Evolutionary conservation across 2,113 vertebrate genomes (phyloP).

Genomic region (Pollachius pollachius): DNA sequence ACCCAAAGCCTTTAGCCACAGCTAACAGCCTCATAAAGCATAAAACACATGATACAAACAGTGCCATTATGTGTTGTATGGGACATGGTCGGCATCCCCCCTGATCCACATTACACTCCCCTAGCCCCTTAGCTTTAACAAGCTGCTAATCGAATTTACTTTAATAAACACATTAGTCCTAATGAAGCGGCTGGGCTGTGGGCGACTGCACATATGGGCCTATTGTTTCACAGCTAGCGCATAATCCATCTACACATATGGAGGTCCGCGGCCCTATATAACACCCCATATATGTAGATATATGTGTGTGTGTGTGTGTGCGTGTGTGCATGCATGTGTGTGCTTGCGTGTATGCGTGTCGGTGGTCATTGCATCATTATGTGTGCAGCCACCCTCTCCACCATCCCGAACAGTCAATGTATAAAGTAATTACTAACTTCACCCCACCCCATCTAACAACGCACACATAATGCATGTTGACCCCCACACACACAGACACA

Average conservation of each 20-base stretch:
- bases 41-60: neutral
- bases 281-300: neutral
- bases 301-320: neutral
- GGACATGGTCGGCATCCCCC: neutral
- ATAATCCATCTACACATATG: slow-evolving; percentile 10
- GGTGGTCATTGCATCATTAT: neutral
- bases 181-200: neutral
- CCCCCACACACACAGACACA: slow-evolving; percentile 16
- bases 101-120: neutral
- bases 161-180: neutral
- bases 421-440: neutral
- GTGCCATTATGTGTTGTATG: neutral
- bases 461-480: neutral
- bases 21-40: too few relatives aligned
- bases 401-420: neutral
- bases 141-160: neutral
- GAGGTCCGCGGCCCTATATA: neutral
- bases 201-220: neutral
- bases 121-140: too few relatives aligned
- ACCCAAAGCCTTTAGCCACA: too few relatives aligned
- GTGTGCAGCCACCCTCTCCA: neutral
- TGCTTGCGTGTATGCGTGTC: neutral
- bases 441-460: neutral
- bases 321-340: neutral
- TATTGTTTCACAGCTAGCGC: neutral